phyloP scores from a whole-genome alignment of 2,888 invertebrate genomes.

The Drosophila helvetica region DNA sequence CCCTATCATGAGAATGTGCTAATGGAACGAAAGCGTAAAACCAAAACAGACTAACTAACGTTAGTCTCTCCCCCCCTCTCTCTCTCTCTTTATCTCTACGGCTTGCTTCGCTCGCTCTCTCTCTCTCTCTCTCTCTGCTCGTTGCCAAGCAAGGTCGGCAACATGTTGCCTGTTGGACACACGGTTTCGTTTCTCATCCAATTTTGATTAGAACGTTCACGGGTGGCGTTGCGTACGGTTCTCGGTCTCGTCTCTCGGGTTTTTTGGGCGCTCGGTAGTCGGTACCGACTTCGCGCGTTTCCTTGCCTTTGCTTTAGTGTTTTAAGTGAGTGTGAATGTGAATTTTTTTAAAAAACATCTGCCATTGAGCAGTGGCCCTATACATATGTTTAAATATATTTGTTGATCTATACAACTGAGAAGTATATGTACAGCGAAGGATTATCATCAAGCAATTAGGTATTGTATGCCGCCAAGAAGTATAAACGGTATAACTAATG shows the following conservation, averaged over 20 bases:
- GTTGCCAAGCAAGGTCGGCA: conserved; percentile 67
- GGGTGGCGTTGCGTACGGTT: conserved; percentile 53
- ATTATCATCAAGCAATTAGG: conserved; percentile 39
- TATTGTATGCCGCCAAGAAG: conserved; percentile 46
- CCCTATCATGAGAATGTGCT: conserved; percentile 25
- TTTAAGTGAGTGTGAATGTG: conserved; percentile 35
- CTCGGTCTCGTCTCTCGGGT: conserved; percentile 16
- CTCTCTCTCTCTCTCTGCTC: conserved; percentile 1
- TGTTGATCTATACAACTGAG: conserved; percentile 15
- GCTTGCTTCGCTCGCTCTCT: conserved; percentile 19
- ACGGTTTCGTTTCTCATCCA: conserved; percentile 48
- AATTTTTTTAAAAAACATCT: conserved; percentile 54
- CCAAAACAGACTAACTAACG: conserved; percentile 62
- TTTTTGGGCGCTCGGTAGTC: conserved; percentile 5
- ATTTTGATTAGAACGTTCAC: conserved; percentile 71
- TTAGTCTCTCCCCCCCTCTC: not conserved
- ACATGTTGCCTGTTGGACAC: conserved; percentile 70
- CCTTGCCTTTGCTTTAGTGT: conserved; percentile 26
- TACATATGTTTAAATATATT: conserved; percentile 47
- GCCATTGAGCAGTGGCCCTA: conserved; percentile 48
- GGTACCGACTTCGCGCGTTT: conserved; percentile 37
- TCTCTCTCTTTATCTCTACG: not conserved
- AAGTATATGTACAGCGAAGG: conserved; percentile 2
- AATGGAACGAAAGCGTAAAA: conserved; percentile 46
- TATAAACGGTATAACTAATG: conserved; percentile 56